Evolutionary conservation across 2,113 vertebrate species (phyloP).

Genomic region (Turdus rufiventris): DNA sequence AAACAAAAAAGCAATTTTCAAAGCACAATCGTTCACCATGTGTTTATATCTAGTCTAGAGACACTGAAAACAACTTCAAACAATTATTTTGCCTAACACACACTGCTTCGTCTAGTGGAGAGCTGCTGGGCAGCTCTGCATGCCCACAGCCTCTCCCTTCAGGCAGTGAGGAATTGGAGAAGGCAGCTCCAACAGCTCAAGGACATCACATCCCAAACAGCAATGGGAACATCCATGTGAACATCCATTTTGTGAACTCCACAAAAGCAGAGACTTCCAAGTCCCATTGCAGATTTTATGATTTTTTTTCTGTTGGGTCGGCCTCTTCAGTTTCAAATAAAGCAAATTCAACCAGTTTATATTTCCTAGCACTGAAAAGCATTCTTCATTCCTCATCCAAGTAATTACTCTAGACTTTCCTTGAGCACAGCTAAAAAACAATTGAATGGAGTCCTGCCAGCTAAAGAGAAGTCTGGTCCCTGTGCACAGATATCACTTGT

Average conservation of each 20-base stretch:
- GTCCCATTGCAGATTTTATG: neutral
- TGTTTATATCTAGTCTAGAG: neutral
- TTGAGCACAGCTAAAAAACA: neutral
- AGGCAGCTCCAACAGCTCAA: neutral
- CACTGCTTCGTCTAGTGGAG: neutral
- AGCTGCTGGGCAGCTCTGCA: neutral
- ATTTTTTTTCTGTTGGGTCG: neutral
- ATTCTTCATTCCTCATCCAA: neutral
- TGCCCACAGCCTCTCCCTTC: neutral
- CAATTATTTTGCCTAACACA: neutral
- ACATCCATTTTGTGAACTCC: no score
- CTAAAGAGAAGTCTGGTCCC: neutral
- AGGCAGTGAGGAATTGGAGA: neutral
- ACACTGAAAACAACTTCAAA: neutral
- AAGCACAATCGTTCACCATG: neutral
- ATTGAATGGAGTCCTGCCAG: neutral
- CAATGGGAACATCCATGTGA: accelerated
- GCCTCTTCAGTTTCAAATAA: neutral
- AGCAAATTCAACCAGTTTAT: neutral
- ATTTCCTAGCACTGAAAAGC: neutral
- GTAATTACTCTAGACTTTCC: neutral
- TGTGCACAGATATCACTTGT: neutral
- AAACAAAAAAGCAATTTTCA: neutral
- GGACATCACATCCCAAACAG: accelerated
- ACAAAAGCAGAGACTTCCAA: neutral